Evolutionary conservation across 1,140 invertebrate species (phyloP).

Genomic region (Dinoponera quadriceps): DNA sequence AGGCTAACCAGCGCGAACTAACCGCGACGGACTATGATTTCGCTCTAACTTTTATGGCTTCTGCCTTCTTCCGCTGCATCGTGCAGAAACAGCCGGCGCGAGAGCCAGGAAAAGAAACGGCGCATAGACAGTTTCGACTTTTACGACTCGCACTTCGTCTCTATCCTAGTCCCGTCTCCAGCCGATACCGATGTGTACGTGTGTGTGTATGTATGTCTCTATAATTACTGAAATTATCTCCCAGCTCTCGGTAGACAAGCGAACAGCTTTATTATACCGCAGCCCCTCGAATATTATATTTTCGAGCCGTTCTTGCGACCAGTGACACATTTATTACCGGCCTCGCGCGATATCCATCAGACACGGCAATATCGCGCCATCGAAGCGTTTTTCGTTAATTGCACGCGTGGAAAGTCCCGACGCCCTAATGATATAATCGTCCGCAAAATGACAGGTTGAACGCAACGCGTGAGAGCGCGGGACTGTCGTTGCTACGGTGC

Average conservation of each 20-base stretch:
- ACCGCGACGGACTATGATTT: slow-evolving; percentile 69
- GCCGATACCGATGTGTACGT: neutral
- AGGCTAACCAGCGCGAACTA: slow-evolving; percentile 55
- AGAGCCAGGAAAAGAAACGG: neutral
- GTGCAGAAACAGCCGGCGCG: neutral
- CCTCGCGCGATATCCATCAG: slow-evolving; percentile 5
- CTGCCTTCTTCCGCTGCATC: neutral
- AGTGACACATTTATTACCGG: slow-evolving; percentile 52
- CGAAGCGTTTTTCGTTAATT: slow-evolving; percentile 74
- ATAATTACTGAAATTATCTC: slow-evolving; percentile 43
- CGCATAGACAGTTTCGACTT: slow-evolving; percentile 24
- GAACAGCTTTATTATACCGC: neutral
- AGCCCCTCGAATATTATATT: slow-evolving; percentile 14
- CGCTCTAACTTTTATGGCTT: slow-evolving; percentile 75
- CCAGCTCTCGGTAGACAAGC: neutral
- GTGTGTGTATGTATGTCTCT: no score
- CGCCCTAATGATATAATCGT: slow-evolving; percentile 78
- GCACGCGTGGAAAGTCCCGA: slow-evolving; percentile 68
- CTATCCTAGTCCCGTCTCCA: neutral
- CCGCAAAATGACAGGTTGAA: slow-evolving; percentile 76
- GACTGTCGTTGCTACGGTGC: slow-evolving; percentile 72
- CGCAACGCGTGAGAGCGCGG: slow-evolving; percentile 62
- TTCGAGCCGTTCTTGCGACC: slow-evolving; percentile 26
- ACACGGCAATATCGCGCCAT: slow-evolving; percentile 31
- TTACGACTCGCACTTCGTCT: slow-evolving; percentile 34